Evolutionary conservation across 2,113 vertebrate genomes (phyloP).

Genomic region (Phoenicopterus ruber): DNA sequence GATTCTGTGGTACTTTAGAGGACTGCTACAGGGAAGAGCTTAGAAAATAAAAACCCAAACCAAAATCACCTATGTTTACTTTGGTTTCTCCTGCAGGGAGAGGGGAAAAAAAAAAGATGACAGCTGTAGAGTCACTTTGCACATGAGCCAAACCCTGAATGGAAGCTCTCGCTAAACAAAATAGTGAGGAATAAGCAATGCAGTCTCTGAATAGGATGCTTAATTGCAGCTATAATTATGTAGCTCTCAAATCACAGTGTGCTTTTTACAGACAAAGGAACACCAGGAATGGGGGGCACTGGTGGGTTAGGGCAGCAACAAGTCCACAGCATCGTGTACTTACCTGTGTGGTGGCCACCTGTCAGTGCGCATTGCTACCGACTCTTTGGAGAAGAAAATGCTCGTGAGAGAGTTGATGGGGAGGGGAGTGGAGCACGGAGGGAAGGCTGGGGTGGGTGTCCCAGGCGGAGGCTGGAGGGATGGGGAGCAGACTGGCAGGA

Average conservation of each 20-base stretch:
- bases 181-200: background rate
- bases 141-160: background rate
- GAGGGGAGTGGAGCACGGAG: background rate
- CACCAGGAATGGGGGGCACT: background rate
- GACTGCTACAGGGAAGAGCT: background rate
- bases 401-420: background rate
- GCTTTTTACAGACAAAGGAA: background rate
- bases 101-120: background rate
- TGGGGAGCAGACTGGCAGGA: background rate
- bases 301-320: background rate
- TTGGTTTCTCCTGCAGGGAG: background rate
- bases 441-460: background rate
- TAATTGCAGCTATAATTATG: conserved; percentile 8
- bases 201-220: background rate
- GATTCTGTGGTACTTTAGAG: background rate
- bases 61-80: background rate
- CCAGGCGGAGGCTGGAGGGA: background rate
- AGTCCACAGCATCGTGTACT: background rate
- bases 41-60: background rate
- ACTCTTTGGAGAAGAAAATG: background rate
- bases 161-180: background rate
- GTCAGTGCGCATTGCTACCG: background rate
- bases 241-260: background rate
- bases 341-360: background rate
- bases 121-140: background rate